These are phyloP conservation scores for Talpa occidentalis DNA, from an alignment of 2,113 vertebrate genomes.

Conservation along the genomic window DNA sequence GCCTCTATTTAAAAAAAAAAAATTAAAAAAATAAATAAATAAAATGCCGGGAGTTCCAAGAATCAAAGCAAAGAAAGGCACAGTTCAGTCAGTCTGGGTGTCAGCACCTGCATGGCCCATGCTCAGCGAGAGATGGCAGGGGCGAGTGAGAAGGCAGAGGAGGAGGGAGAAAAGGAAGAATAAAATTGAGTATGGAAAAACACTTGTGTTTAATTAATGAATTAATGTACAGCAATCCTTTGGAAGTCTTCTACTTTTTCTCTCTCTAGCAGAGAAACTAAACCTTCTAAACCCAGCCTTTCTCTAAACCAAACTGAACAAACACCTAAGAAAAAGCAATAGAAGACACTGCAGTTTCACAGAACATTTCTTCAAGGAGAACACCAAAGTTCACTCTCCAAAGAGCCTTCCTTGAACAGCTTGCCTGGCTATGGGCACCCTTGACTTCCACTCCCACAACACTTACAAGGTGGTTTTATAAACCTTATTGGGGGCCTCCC, in stretches of 20 bases:
- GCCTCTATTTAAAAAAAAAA: too few relatives aligned
- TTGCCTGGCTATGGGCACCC: background rate
- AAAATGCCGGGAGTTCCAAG: background rate
- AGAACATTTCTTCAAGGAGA: background rate
- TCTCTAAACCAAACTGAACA: background rate
- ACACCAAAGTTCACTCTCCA: background rate
- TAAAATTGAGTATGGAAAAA: background rate
- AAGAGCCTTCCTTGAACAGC: background rate
- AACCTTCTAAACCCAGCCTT: background rate
- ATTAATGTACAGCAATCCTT: background rate
- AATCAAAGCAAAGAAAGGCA: slow-evolving; percentile 29
- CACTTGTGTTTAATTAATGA: background rate
- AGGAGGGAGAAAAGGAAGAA: background rate
- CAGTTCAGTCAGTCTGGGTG: background rate
- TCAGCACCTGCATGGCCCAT: background rate
- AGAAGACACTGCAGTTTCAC: background rate
- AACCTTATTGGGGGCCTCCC: background rate
- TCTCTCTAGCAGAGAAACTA: slow-evolving; percentile 13
- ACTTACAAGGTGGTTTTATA: background rate
- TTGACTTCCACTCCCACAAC: background rate
- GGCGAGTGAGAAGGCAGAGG: background rate
- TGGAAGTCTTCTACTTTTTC: background rate
- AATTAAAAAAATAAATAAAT: too few relatives aligned
- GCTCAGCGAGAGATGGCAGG: background rate
- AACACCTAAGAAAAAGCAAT: background rate